Percentiles rank a stretch among this genome's conserved stretches.
These are phyloP conservation scores for Hypomecis punctinalis DNA, from an alignment of 2,888 invertebrate genomes.

Conservation along the genomic window DNA sequence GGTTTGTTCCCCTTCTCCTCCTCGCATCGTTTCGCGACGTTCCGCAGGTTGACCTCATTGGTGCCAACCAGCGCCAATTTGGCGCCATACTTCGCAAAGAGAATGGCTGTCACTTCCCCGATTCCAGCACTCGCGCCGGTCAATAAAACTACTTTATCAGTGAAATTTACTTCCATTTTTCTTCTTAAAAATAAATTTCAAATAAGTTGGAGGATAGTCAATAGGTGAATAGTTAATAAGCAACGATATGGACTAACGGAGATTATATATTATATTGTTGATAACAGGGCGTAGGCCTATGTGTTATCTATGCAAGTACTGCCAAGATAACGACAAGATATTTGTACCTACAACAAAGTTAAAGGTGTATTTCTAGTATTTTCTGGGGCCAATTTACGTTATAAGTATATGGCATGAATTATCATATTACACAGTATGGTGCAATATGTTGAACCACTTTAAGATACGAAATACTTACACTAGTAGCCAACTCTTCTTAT, in stretches of 20 bases:
- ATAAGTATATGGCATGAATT: too few species aligned
- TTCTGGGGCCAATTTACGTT: too few species aligned
- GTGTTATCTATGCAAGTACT: too few species aligned
- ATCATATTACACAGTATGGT: too few species aligned
- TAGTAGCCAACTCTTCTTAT: too few species aligned
- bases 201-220: neutral
- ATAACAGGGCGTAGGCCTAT: neutral
- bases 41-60: slow-evolving; percentile 48
- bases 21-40: slow-evolving; percentile 49
- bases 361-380: too few species aligned
- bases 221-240: neutral
- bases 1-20: slow-evolving; percentile 45
- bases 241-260: too few species aligned
- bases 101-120: slow-evolving; percentile 53
- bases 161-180: slow-evolving; percentile 49
- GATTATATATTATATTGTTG: too few species aligned
- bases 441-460: too few species aligned
- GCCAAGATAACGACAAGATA: too few species aligned
- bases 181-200: neutral
- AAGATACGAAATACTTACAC: too few species aligned
- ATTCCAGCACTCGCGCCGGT: slow-evolving; percentile 62
- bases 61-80: slow-evolving; percentile 55
- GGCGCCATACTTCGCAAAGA: slow-evolving; percentile 55
- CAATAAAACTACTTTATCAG: slow-evolving; percentile 56
- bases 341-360: too few species aligned